Conservation (phyloP, 2,113 vertebrate species). For the Jacana jacana region DNA sequence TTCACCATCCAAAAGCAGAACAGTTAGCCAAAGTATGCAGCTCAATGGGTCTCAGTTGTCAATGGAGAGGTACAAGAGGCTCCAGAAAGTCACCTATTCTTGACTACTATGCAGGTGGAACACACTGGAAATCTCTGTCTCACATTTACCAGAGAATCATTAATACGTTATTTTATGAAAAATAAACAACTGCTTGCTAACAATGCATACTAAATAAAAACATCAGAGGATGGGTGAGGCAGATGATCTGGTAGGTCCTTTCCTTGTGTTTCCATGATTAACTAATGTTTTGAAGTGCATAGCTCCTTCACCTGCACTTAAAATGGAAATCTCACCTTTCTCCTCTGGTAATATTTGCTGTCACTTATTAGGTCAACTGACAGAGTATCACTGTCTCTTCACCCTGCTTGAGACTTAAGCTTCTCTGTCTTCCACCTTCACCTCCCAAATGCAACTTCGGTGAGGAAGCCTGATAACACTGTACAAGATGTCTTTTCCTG, state of each 20-base stretch:
- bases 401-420: background rate
- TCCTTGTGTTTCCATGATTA: no score
- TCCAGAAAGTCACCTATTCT: background rate
- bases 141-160: background rate
- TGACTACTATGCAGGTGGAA: background rate
- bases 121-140: background rate
- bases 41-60: background rate
- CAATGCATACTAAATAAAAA: background rate
- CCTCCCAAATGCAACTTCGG: background rate
- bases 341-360: background rate
- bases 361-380: background rate
- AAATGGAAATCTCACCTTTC: background rate
- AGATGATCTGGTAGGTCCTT: no score
- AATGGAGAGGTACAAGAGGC: background rate
- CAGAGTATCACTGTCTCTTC: background rate
- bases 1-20: background rate
- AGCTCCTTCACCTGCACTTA: background rate
- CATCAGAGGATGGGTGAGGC: no score
- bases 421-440: background rate
- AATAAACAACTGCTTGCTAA: background rate
- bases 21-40: no score
- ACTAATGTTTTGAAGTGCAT: background rate
- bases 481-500: background rate
- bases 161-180: background rate
- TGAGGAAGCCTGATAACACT: background rate